Conservation (phyloP, 1,140 invertebrate genomes). For the Heliconius hermathena region DNA sequence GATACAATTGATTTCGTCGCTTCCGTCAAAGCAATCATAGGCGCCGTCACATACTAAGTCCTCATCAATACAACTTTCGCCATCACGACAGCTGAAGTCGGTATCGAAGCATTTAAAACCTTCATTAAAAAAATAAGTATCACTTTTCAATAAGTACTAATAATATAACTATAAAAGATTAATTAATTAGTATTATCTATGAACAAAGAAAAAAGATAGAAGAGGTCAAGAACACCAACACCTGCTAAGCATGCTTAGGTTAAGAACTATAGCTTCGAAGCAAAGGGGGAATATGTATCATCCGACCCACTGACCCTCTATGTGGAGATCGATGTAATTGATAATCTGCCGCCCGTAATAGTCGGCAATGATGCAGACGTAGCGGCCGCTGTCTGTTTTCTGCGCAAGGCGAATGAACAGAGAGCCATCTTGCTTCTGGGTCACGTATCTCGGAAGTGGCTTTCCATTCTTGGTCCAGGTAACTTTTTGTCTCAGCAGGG, state of each 20-base stretch:
- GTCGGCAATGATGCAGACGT: conserved; percentile 85
- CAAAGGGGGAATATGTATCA: conserved; percentile 32
- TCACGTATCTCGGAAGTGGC: conserved; percentile 71
- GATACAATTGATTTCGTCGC: conserved; percentile 87
- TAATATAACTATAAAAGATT: not conserved
- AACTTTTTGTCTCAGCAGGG: conserved; percentile 67
- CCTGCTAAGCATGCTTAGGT: conserved; percentile 54
- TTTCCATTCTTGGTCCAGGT: conserved; percentile 82
- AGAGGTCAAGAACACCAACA: conserved; percentile 24
- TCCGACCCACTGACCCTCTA: conserved; percentile 85
- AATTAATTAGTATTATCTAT: not conserved
- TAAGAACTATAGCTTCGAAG: conserved; percentile 41
- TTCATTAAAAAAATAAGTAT: conserved; percentile 51
- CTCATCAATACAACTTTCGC: conserved; percentile 82
- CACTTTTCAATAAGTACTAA: not conserved
- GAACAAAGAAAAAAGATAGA: not conserved
- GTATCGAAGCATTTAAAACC: conserved; percentile 70
- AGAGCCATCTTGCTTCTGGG: conserved; percentile 57
- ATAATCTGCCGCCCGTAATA: conserved; percentile 74
- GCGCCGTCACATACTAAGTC: conserved; percentile 85
- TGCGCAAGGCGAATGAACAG: conserved; percentile 80
- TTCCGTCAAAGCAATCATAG: conserved; percentile 87
- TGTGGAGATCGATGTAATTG: conserved; percentile 86
- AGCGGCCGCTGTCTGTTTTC: conserved; percentile 86
- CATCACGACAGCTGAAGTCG: conserved; percentile 84